Evolutionary conservation across 2,113 vertebrate genomes (phyloP).

Genomic region (Marmota flaviventris): DNA sequence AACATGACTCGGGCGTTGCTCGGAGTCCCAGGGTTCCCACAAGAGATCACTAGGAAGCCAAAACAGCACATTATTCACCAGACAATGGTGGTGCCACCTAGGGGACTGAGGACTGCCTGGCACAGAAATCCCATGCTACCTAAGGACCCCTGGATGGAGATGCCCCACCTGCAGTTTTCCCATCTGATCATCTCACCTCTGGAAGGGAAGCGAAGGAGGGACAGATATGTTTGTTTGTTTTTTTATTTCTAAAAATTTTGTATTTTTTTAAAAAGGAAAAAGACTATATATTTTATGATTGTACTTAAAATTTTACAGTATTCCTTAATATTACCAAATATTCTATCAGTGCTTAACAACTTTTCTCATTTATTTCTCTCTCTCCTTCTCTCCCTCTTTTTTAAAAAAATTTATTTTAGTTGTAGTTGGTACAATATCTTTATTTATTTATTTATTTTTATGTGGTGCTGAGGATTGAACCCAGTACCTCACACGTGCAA

Average conservation of each 20-base stretch:
- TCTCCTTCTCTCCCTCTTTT: neutral
- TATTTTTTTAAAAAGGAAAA: neutral
- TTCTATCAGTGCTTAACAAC: neutral
- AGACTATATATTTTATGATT: neutral
- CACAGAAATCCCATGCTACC: neutral
- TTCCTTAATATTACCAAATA: constrained; percentile 17
- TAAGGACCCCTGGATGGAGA: neutral
- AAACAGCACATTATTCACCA: neutral
- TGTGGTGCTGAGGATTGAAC: too few species aligned
- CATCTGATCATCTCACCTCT: neutral
- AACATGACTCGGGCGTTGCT: constrained; percentile 93
- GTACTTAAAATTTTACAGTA: neutral
- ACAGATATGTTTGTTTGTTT: neutral
- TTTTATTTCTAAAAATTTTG: neutral
- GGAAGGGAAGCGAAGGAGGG: neutral
- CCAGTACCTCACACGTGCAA: too few species aligned
- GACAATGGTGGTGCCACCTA: neutral
- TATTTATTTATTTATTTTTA: too few species aligned
- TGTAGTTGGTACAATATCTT: too few species aligned
- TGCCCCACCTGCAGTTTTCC: neutral
- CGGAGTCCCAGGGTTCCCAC: constrained; percentile 97
- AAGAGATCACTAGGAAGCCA: constrained; percentile 93
- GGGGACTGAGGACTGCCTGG: neutral
- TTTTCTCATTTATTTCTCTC: neutral
- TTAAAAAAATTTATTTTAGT: neutral